These are phyloP conservation scores for Nemapogon koenigi DNA, from an alignment of 2,888 invertebrate genomes.

Conservation along the genomic window DNA sequence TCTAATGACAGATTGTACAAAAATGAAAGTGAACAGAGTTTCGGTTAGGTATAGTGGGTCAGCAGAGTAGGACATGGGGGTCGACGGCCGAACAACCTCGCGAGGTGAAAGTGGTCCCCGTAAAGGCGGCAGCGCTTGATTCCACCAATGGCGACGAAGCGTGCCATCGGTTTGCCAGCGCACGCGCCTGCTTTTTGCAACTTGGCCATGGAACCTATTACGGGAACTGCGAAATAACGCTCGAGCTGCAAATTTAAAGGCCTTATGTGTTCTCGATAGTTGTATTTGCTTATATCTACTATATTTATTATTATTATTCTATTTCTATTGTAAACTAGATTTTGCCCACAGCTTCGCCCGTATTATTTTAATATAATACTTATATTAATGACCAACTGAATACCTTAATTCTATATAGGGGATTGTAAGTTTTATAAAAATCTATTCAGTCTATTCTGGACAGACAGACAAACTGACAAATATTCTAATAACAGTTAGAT, in stretches of 20 bases:
- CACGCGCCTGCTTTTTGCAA: slow-evolving; percentile 61
- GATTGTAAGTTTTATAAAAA: too few relatives aligned
- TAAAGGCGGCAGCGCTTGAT: slow-evolving; percentile 27
- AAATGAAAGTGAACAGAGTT: slow-evolving; percentile 59
- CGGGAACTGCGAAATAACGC: slow-evolving; percentile 55
- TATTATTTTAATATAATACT: too few relatives aligned
- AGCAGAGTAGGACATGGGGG: slow-evolving; percentile 59
- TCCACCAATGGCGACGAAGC: slow-evolving; percentile 34
- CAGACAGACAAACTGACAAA: too few relatives aligned
- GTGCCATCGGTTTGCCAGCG: slow-evolving; percentile 42
- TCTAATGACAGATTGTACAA: slow-evolving; percentile 43
- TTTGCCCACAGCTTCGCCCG: too few relatives aligned
- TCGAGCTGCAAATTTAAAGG: slow-evolving; percentile 50
- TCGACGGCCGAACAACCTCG: slow-evolving; percentile 36
- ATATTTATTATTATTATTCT: too few relatives aligned
- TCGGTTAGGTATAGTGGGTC: slow-evolving; percentile 54
- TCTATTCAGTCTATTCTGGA: too few relatives aligned
- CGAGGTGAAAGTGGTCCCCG: slow-evolving; percentile 10
- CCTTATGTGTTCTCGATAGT: too few relatives aligned
- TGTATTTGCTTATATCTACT: too few relatives aligned
- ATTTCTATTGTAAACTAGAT: too few relatives aligned
- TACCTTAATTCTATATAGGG: too few relatives aligned
- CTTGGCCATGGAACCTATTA: slow-evolving; percentile 61
- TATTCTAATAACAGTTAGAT: too few relatives aligned
- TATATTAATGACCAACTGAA: too few relatives aligned